Conservation (phyloP, 2,113 vertebrate genomes). For the Otocyon megalotis region DNA sequence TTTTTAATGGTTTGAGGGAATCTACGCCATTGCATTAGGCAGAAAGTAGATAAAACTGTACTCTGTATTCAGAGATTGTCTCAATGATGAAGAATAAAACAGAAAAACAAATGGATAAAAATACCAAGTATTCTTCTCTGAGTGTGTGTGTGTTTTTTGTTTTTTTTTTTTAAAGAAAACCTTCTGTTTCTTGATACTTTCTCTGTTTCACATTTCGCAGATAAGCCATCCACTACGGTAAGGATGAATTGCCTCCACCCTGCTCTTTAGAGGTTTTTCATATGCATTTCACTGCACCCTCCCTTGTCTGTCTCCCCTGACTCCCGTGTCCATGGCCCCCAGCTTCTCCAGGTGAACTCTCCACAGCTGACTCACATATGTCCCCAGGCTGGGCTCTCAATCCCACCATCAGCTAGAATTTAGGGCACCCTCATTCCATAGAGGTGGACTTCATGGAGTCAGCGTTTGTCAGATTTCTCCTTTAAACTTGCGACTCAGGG, state of each 20-base stretch:
- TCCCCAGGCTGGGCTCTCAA: background rate
- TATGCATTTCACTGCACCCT: background rate
- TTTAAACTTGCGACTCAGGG: background rate
- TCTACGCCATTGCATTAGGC: background rate
- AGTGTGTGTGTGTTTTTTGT: background rate
- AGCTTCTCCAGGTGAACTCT: background rate
- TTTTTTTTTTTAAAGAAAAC: background rate
- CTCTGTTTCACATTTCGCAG: background rate
- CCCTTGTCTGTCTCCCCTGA: background rate
- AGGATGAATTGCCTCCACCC: background rate
- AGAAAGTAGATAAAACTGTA: background rate
- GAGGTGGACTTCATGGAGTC: background rate
- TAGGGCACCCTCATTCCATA: background rate
- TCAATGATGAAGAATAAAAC: background rate
- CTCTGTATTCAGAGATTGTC: background rate
- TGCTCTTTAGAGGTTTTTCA: background rate
- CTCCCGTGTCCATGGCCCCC: background rate
- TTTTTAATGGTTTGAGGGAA: background rate
- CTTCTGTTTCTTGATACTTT: background rate
- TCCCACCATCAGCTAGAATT: background rate
- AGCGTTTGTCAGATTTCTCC: background rate
- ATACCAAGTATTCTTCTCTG: background rate
- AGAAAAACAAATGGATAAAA: background rate
- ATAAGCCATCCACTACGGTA: no score
- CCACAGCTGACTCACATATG: background rate